Conservation (phyloP, 1,140 invertebrate genomes). For the Diuraphis noxia region DNA sequence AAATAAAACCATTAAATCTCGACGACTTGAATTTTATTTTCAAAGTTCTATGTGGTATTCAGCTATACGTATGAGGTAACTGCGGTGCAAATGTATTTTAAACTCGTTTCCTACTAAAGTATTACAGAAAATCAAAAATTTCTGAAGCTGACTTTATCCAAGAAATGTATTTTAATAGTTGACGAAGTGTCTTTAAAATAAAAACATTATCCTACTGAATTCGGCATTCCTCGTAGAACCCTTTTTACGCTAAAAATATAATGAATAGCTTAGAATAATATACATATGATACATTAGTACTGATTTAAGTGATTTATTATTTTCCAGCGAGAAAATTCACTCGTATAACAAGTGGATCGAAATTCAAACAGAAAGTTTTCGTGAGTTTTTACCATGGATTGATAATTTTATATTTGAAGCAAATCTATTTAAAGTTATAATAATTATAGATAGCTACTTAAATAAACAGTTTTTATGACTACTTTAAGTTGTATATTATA, state of each 20-base stretch:
- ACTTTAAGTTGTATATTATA: not conserved
- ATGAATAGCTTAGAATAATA: not conserved
- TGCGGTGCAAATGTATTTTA: not conserved
- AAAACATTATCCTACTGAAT: not conserved
- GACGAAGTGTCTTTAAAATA: too few species aligned
- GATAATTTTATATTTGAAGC: not conserved
- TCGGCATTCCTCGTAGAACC: not conserved
- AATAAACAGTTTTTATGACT: too few species aligned
- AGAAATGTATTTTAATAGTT: not conserved
- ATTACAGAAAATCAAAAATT: not conserved
- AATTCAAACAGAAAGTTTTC: too few species aligned
- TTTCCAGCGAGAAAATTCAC: too few species aligned
- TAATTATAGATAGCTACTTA: too few species aligned
- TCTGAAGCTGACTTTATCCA: not conserved
- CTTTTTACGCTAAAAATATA: not conserved
- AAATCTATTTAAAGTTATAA: too few species aligned
- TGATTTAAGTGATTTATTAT: not conserved
- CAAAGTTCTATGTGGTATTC: not conserved
- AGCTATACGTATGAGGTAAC: not conserved
- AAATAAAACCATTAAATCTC: not conserved
- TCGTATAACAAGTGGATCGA: too few species aligned
- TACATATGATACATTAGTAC: too few species aligned
- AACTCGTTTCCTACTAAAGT: not conserved
- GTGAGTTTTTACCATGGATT: too few species aligned
- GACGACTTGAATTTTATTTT: not conserved